Conservation (phyloP, 2,888 invertebrate species). For the Pristionchus entomophagus region DNA sequence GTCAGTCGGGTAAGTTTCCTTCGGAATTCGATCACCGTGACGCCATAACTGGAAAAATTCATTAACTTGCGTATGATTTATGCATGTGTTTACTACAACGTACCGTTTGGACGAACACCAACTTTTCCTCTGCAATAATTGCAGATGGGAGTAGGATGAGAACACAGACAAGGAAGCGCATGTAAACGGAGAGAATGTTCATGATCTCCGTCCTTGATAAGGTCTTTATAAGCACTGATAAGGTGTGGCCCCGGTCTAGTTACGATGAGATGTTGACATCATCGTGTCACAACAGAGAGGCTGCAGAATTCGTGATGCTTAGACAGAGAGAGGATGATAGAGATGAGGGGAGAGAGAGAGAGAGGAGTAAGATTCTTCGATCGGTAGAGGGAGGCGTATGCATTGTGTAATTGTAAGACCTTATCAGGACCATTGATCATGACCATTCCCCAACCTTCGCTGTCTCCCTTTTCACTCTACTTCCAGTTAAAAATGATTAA, state of each 20-base stretch:
- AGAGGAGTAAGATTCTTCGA: too few species aligned
- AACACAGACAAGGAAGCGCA: background rate
- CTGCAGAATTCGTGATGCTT: background rate
- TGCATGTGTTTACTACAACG: background rate
- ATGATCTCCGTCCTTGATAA: background rate
- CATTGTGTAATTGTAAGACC: too few species aligned
- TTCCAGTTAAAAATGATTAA: too few species aligned
- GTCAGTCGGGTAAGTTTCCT: constrained; percentile 57
- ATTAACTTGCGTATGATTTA: background rate
- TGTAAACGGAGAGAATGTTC: too few species aligned
- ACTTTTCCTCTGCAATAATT: background rate
- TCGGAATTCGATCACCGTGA: constrained; percentile 68
- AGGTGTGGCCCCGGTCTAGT: background rate
- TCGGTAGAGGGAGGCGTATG: too few species aligned
- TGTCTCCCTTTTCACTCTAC: too few species aligned
- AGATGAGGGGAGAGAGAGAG: background rate
- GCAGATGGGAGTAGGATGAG: background rate
- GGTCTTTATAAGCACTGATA: background rate
- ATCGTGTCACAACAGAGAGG: background rate
- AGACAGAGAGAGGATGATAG: background rate
- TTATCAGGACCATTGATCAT: too few species aligned
- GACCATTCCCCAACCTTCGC: too few species aligned
- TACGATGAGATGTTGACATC: background rate
- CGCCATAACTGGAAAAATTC: constrained; percentile 62
- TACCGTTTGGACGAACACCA: constrained; percentile 9